Base-by-base conservation (phyloP, 1,140 invertebrate genomes). In the Drusus annulatus region DNA sequence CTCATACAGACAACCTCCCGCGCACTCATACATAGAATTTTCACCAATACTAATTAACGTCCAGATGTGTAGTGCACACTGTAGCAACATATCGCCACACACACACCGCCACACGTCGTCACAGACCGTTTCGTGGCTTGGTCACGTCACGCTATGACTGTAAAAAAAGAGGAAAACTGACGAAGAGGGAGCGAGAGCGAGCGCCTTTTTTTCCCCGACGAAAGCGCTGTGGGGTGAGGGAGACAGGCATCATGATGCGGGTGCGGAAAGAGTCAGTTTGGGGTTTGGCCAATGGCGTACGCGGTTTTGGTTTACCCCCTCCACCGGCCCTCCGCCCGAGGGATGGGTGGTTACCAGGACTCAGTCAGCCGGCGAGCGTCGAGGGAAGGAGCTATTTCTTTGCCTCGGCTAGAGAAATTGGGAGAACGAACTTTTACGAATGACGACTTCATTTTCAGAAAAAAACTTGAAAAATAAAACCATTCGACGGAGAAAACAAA, bases 211-310 rank as follows among this genome's bases (percentile, higher is more conserved):
- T 56, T 81, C 83, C 79, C 83, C 76, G 73, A 19, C 65, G 58
- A 84, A 86, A 84, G 84, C 84, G 81, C 81, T 63, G 75, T 21
- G 79, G 81, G 69, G 65, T 73, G 80, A 85, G 76, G 85, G 80
- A 81, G 84, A 85, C 54, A 52, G 63, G 45, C 65, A 45, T 76
- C 50, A 63, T 25, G 62, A 79, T 65, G 81, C 75, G 81, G 76
- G 81, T 81, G 81, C 78, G 83, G 78, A 82, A 84, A 80, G 79
- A 79, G 81, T 80, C 81, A 83, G 81, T 83, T 83, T 83, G 81
- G 79, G 81, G 81, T 83, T 74, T 75, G 71, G 84, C 85, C 84
- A 85, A 83, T 80, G 84, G 84, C 79, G 83, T 80, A 83, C 82
- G 81, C 63, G 83, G 81, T 86, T 84, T 85, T 85, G 84, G 78